Percentiles rank a stretch among this genome's conserved stretches.
Evolutionary conservation across 2,113 vertebrate species (phyloP).

Genomic region (Engystomops pustulosus): DNA sequence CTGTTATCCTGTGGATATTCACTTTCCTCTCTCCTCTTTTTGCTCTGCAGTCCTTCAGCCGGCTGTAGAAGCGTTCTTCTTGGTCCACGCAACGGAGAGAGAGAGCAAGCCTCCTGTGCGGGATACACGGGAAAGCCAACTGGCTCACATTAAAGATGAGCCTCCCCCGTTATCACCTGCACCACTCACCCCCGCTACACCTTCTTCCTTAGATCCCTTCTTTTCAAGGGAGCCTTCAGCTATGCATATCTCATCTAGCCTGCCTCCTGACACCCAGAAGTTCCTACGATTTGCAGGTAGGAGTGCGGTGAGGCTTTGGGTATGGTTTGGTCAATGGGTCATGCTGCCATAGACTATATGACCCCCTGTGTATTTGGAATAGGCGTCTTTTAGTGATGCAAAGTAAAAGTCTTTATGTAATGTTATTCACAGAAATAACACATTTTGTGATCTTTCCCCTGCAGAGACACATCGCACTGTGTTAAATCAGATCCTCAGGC

Average conservation of each 20-base stretch:
- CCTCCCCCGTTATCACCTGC: conserved; percentile 89
- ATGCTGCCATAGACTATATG: too few species aligned
- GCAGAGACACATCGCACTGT: conserved; percentile 93
- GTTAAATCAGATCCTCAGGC: conserved; percentile 93
- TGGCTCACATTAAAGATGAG: conserved; percentile 93
- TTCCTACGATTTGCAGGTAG: conserved; percentile 91
- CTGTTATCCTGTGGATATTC: conserved; percentile 6
- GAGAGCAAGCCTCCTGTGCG: conserved; percentile 93
- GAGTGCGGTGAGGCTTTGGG: neutral
- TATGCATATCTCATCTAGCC: conserved; percentile 93
- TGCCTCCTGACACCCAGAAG: conserved; percentile 93
- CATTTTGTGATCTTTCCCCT: neutral
- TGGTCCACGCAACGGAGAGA: conserved; percentile 92
- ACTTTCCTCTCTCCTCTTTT: neutral
- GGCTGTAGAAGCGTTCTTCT: conserved; percentile 92
- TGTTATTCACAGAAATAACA: too few species aligned
- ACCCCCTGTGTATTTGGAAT: too few species aligned
- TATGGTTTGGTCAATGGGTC: too few species aligned
- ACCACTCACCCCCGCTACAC: conserved; percentile 89
- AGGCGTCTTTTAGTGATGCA: too few species aligned
- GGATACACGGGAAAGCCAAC: conserved; percentile 90
- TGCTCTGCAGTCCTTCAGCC: conserved; percentile 84
- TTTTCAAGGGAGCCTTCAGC: conserved; percentile 91
- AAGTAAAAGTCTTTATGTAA: too few species aligned
- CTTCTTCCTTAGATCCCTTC: conserved; percentile 91